phyloP scores from a whole-genome alignment of 2,797 vertebrate species.

The Gymnoscopelus microlampas region DNA sequence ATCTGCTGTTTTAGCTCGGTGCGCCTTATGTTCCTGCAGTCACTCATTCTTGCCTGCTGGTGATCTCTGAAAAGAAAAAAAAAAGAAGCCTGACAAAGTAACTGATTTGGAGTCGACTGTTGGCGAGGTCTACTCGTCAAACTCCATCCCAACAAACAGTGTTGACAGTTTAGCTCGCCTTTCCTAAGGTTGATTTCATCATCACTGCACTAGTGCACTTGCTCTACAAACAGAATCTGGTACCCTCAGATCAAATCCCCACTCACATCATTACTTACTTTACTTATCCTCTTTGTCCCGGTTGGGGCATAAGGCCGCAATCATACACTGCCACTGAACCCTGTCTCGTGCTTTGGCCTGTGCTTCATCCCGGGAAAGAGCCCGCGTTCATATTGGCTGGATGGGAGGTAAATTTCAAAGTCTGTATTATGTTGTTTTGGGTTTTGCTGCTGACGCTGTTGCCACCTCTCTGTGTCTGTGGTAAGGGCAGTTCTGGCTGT shows the following conservation, averaged over 20 bases:
- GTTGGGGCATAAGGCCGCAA: too few relatives aligned
- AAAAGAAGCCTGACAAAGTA: conserved; percentile 51
- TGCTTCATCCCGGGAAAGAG: too few relatives aligned
- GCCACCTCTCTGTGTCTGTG: too few relatives aligned
- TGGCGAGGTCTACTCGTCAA: conserved; percentile 61
- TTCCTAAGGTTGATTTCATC: too few relatives aligned
- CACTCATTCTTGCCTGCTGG: conserved; percentile 24
- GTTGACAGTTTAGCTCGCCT: too few relatives aligned
- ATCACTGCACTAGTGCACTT: too few relatives aligned
- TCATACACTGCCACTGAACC: too few relatives aligned
- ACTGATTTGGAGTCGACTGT: conserved; percentile 53
- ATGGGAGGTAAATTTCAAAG: background rate
- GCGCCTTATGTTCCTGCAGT: conserved; percentile 47
- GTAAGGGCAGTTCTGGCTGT: background rate
- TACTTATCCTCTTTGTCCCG: too few relatives aligned
- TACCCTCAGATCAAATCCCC: conserved; percentile 18
- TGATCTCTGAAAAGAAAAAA: conserved; percentile 46
- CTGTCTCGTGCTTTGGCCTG: too few relatives aligned
- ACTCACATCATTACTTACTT: conserved; percentile 34
- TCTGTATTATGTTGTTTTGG: too few relatives aligned
- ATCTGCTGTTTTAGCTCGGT: conserved; percentile 62
- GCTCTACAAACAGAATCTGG: background rate
- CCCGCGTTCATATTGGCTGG: conserved; percentile 6
- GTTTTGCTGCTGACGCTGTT: too few relatives aligned
- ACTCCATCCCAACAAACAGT: conserved; percentile 29